phyloP scores from a whole-genome alignment of 2,113 vertebrate genomes.

The Melanerpes formicivorus region DNA sequence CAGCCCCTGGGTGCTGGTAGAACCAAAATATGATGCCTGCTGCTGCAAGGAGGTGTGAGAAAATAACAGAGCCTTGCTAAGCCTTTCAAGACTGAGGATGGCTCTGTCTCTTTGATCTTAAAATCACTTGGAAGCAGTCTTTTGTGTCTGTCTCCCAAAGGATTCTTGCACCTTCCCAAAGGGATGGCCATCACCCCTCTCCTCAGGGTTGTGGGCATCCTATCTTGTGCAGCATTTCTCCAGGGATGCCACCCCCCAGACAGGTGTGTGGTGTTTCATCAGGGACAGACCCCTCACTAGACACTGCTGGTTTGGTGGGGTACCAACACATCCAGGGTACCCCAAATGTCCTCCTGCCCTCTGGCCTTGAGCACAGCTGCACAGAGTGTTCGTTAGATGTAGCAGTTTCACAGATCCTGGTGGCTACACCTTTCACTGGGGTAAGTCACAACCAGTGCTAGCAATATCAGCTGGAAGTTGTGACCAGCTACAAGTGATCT shows the following conservation, averaged over 20 bases:
- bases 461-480: neutral
- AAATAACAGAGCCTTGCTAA: accelerated
- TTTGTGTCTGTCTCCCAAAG: neutral
- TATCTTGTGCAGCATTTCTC: neutral
- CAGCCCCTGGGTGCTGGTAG: neutral
- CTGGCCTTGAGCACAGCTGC: neutral
- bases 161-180: neutral
- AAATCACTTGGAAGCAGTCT: neutral
- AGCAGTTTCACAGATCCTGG: neutral
- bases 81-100: accelerated
- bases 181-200: neutral
- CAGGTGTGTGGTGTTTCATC: accelerated
- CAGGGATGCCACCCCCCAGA: accelerated
- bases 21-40: neutral
- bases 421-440: neutral
- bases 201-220: accelerated
- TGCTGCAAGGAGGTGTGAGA: accelerated
- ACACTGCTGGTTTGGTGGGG: accelerated
- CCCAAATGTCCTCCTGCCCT: neutral
- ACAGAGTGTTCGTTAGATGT: neutral
- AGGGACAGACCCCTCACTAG: neutral
- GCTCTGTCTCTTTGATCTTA: neutral
- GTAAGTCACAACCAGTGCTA: neutral
- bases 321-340: neutral
- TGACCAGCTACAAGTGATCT: neutral